phyloP scores from a whole-genome alignment of 1,140 invertebrate species.

The Ganaspis sp. region DNA sequence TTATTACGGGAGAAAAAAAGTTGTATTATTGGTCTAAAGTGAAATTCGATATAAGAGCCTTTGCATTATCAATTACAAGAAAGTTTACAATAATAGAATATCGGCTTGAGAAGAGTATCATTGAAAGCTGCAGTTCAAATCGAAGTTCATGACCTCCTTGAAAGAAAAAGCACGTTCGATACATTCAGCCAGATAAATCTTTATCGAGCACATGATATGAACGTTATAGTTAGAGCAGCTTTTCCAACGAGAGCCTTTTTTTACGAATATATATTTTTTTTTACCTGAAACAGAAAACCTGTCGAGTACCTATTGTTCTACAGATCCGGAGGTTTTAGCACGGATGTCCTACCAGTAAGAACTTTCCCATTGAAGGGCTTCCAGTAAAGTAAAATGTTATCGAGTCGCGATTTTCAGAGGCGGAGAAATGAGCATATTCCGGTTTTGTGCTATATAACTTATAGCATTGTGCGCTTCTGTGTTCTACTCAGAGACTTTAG shows the following conservation, averaged over 20 bases:
- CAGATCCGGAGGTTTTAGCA: constrained; percentile 32
- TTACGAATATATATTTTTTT: constrained; percentile 9
- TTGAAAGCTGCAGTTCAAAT: not conserved
- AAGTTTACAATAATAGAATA: not conserved
- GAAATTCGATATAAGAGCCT: not conserved
- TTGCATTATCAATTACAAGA: not conserved
- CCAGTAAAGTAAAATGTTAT: constrained; percentile 44
- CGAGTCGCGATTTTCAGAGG: constrained; percentile 32
- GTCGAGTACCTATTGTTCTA: constrained; percentile 37
- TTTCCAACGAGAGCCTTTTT: not conserved
- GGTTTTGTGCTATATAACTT: constrained; percentile 39
- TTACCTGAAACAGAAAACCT: constrained; percentile 15
- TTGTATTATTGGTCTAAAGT: not conserved
- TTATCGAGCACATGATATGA: constrained; percentile 10
- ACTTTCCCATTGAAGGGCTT: constrained; percentile 37
- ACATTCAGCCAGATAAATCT: constrained; percentile 8
- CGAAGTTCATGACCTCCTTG: constrained; percentile 17
- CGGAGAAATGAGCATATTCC: constrained; percentile 23
- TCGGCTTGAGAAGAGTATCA: not conserved
- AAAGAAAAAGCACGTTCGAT: constrained; percentile 17
- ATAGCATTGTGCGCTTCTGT: constrained; percentile 40
- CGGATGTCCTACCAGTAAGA: constrained; percentile 34
- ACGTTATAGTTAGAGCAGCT: constrained; percentile 4
- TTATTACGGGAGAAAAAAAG: too few species aligned
- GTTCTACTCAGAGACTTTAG: constrained; percentile 24